Conservation (phyloP, 2,113 vertebrate species). For the Pollachius pollachius region DNA sequence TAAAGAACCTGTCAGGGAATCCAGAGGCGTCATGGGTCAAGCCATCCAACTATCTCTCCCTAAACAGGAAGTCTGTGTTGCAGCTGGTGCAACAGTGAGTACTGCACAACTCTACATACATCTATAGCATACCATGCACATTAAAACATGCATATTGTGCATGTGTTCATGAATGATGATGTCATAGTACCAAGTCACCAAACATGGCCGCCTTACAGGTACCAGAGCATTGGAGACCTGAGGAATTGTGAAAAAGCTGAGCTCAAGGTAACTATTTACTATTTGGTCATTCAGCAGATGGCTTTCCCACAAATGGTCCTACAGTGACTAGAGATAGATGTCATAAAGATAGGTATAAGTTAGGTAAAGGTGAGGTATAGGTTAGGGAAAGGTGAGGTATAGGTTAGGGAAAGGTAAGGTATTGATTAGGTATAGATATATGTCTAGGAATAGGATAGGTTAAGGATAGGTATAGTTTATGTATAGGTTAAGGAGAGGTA, state of each 20-base stretch:
- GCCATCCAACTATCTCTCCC: conserved; percentile 30
- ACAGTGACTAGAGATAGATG: no score
- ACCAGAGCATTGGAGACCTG: conserved; percentile 72
- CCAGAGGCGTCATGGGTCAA: conserved; percentile 51
- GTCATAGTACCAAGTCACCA: neutral
- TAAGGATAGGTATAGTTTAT: no score
- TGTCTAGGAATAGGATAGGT: no score
- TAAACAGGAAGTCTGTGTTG: conserved; percentile 75
- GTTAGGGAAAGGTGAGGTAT: no score
- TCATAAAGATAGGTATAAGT: no score
- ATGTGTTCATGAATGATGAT: conserved; percentile 6
- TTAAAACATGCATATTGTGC: neutral
- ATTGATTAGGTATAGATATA: no score
- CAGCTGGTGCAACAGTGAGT: conserved; percentile 80
- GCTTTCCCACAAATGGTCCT: neutral
- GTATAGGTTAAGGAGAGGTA: no score
- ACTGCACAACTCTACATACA: neutral
- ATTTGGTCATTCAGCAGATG: neutral
- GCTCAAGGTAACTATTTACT: conserved; percentile 60
- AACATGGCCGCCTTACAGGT: conserved; percentile 60
- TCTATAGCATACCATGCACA: neutral
- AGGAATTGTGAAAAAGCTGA: conserved; percentile 40
- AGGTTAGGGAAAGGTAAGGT: no score
- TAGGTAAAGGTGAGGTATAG: no score
- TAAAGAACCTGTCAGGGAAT: conserved; percentile 57